phyloP scores from a whole-genome alignment of 2,113 vertebrate species.

The Chaetops frenatus region DNA sequence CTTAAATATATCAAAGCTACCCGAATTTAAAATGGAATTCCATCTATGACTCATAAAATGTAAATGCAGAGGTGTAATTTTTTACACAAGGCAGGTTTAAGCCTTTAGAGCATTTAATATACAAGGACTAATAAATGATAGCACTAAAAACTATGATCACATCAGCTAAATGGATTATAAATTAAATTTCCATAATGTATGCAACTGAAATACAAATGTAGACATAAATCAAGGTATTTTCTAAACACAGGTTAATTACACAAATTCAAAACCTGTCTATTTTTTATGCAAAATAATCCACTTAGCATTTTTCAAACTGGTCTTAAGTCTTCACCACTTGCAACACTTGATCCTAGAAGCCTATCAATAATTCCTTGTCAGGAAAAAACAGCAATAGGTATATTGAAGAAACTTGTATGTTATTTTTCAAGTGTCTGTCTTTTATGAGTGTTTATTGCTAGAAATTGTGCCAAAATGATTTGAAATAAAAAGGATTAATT shows the following conservation, averaged over 20 bases:
- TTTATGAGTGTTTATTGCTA: slow-evolving; percentile 98
- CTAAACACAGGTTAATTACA: slow-evolving; percentile 99
- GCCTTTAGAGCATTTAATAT: slow-evolving; percentile 87
- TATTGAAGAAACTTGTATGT: slow-evolving; percentile 79
- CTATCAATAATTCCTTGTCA: slow-evolving; percentile 89
- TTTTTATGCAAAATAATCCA: slow-evolving; percentile 99
- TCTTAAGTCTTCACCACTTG: slow-evolving; percentile 74
- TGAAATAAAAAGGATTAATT: slow-evolving; percentile 96
- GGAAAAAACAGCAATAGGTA: slow-evolving; percentile 80
- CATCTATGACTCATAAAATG: slow-evolving; percentile 91
- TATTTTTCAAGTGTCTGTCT: slow-evolving; percentile 86
- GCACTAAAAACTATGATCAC: slow-evolving; percentile 91
- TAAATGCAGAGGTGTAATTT: slow-evolving; percentile 83
- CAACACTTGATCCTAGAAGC: slow-evolving; percentile 76
- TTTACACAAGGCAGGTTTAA: slow-evolving; percentile 80
- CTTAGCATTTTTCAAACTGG: slow-evolving; percentile 87
- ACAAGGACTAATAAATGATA: slow-evolving; percentile 95
- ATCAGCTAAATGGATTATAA: slow-evolving; percentile 99
- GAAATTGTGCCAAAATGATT: slow-evolving; percentile 99
- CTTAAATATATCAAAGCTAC: slow-evolving; percentile 66
- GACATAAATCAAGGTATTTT: slow-evolving; percentile 97
- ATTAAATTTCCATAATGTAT: slow-evolving; percentile 99
- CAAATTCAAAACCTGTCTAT: slow-evolving; percentile 90
- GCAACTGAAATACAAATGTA: slow-evolving; percentile 89
- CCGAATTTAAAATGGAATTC: slow-evolving; percentile 83